phyloP scores from a whole-genome alignment of 2,113 vertebrate species.

The Cebidichthys violaceus region DNA sequence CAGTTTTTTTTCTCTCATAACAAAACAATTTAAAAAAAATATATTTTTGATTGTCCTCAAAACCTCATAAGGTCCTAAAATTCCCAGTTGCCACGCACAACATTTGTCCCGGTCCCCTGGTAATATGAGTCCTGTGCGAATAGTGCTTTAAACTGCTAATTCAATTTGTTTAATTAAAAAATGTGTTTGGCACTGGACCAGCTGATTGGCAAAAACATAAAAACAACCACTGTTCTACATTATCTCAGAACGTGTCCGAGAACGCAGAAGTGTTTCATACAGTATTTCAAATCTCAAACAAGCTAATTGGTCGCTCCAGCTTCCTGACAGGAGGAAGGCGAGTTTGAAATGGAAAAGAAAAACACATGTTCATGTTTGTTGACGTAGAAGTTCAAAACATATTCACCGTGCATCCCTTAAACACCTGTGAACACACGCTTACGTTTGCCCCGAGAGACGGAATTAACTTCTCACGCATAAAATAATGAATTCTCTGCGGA shows the following conservation, averaged over 20 bases:
- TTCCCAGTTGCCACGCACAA: neutral
- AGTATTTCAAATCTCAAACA: neutral
- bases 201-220: neutral
- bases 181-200: neutral
- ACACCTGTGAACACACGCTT: neutral
- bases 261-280: neutral
- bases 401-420: neutral
- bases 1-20: neutral
- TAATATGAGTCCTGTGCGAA: neutral
- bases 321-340: neutral
- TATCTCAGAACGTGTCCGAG: neutral
- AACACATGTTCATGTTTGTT: neutral
- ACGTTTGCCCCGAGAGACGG: neutral
- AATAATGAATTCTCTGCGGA: neutral
- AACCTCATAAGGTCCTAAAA: neutral
- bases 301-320: neutral
- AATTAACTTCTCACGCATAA: neutral
- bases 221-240: neutral
- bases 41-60: conserved; percentile 3
- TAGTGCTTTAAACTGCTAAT: neutral
- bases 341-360: neutral
- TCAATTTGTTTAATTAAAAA: neutral
- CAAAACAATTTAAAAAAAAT: too few species aligned
- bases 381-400: neutral
- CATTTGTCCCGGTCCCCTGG: neutral